Base-by-base conservation (phyloP, 2,113 vertebrate species). In the Neolamprologus kungweensis region DNA sequence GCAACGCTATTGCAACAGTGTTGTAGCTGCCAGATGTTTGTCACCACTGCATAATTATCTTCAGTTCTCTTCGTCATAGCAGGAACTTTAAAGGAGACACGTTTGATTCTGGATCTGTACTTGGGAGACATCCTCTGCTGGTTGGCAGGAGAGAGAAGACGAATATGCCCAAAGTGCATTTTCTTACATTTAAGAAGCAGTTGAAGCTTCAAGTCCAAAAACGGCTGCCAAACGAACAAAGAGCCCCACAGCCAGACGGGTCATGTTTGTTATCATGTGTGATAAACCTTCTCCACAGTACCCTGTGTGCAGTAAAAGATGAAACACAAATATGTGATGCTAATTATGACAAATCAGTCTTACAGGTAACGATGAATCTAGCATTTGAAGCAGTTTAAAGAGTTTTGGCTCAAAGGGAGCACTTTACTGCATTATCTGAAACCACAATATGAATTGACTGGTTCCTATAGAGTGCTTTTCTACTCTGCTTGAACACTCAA, bases 81-180 rank as follows among this genome's bases (percentile, higher is more conserved):
- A 16, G 37, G n/a, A 26, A 73, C 37, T 26, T 10, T 73, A 73
- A 42, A 71, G n/a, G n/a, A 71, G 65, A 42, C 7, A 7, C 4
- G 12, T 42, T 42, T 71, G 40, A 16, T 45, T 45, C 65, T 45
- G 0, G 35, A n/a, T 0, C 35, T 42, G 16, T 37, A n/a, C 2
- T 65, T 65, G 16, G 4, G 9, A 12, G 31, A 7, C 58, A 33
- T 63, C 28, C 2, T 63, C 16, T 19, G 58, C 33, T 21, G 11
- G 33, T 21, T 37, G 60, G 23, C 13, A 16, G 13, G 23, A 28
- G 23, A 57, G 55, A 31, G 57, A 58, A 31, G 57, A 58, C 5
- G 1, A 31, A 1, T 17, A 31, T 58, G 14, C 7, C 26, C 57
- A 58, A 31, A 58, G 26, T 58, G 26, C 55, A 58, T 58, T 58